Conservation (phyloP, 64 coral and sea anemone species). For the Catalaphyllia jardinei region DNA sequence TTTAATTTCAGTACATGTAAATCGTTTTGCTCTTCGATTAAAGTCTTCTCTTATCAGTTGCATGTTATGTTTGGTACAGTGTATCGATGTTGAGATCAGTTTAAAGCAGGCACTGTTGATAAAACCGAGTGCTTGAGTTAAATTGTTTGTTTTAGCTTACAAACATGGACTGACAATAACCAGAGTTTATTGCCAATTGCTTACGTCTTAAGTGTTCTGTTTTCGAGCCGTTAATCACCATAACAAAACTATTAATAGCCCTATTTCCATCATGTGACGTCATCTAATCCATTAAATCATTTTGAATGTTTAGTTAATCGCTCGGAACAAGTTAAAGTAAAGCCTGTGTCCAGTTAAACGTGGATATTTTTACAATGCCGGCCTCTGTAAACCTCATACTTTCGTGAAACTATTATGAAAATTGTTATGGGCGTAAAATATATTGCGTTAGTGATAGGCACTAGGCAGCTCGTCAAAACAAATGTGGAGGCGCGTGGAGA, state of each 20-base stretch:
- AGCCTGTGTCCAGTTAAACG: no score
- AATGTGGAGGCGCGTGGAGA: no score
- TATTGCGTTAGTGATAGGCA: no score
- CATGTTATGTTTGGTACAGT: neutral
- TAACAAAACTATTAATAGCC: neutral
- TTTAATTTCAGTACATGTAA: neutral
- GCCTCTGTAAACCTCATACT: no score
- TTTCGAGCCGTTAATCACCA: neutral
- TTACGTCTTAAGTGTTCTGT: neutral
- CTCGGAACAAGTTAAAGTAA: no score
- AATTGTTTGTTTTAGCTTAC: slow-evolving; percentile 2
- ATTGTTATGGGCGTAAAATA: no score
- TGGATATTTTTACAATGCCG: no score
- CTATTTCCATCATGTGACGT: neutral
- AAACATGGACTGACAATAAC: neutral
- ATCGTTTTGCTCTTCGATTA: neutral
- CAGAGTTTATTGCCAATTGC: neutral
- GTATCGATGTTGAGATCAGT: neutral
- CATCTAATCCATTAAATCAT: neutral
- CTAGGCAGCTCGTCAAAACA: no score
- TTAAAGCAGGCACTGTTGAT: neutral
- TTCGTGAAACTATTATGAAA: no score
- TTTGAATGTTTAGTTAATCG: no score
- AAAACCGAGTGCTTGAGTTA: neutral
- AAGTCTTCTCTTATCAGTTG: neutral